Conservation (phyloP, 2,797 vertebrate genomes). For the Anas bernieri region DNA sequence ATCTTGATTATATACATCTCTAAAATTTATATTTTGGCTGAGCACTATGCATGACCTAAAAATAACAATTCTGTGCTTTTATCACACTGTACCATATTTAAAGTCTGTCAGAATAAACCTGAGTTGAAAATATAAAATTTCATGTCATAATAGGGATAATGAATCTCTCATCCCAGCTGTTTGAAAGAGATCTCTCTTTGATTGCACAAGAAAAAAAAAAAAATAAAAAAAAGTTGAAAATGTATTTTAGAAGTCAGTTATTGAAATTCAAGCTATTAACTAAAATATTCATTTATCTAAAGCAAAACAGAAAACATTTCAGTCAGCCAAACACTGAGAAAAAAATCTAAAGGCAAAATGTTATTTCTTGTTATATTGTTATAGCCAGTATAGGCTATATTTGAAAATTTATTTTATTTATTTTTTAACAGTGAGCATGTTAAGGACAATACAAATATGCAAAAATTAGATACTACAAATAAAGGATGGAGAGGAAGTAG, state of each 20-base stretch:
- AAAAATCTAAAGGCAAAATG: not conserved
- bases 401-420: conserved; percentile 10
- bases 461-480: not conserved
- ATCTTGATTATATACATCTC: not conserved
- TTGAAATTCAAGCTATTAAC: not conserved
- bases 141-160: not conserved
- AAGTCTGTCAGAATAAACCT: not conserved
- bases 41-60: not conserved
- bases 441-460: not conserved
- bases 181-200: not conserved
- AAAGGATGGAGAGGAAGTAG: not conserved
- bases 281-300: not conserved
- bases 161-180: not conserved
- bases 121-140: not conserved
- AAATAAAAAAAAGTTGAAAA: not conserved
- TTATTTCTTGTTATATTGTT: not conserved
- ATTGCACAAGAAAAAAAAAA: conserved; percentile 16
- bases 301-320: not conserved
- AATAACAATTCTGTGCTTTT: not conserved
- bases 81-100: not conserved
- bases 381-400: not conserved
- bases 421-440: not conserved
- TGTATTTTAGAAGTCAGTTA: not conserved
- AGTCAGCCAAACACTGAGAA: not conserved
- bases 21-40: not conserved